Evolutionary conservation across 2,888 invertebrate species (phyloP).

Genomic region (Oscheius sp.): DNA sequence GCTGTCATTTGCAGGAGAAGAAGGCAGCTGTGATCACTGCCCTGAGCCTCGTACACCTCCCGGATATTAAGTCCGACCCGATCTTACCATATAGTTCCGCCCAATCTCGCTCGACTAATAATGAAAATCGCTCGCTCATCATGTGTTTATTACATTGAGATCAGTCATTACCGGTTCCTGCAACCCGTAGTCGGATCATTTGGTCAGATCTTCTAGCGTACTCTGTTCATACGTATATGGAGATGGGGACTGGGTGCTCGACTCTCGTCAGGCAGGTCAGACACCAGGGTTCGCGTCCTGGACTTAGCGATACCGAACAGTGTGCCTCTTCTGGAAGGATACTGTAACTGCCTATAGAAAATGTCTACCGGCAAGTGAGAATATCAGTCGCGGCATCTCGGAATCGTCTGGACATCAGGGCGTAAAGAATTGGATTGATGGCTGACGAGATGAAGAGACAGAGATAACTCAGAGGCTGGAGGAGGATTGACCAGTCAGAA

Average conservation of each 20-base stretch:
- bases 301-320: slow-evolving; percentile 45
- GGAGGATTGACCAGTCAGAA: slow-evolving; percentile 55
- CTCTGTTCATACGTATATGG: slow-evolving; percentile 47
- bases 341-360: background rate
- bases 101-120: slow-evolving; percentile 36
- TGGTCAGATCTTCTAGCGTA: slow-evolving; percentile 34
- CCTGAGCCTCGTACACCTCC: slow-evolving; percentile 72
- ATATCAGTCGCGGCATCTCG: slow-evolving; percentile 66
- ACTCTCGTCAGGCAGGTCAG: slow-evolving; percentile 56
- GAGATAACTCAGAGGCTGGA: slow-evolving; percentile 68
- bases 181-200: background rate
- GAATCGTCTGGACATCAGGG: slow-evolving; percentile 69
- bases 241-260: slow-evolving; percentile 47
- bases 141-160: background rate
- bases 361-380: slow-evolving; percentile 46
- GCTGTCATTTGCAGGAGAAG: slow-evolving; percentile 58
- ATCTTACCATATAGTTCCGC: slow-evolving; percentile 4
- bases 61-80: slow-evolving; percentile 52
- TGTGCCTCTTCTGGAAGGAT: slow-evolving; percentile 40
- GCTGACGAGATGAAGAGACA: slow-evolving; percentile 65
- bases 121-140: slow-evolving; percentile 38
- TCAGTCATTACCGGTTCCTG: background rate
- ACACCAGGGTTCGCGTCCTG: slow-evolving; percentile 59
- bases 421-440: slow-evolving; percentile 70
- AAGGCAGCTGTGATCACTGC: slow-evolving; percentile 72